Percentiles rank a stretch among this genome's conserved stretches.
Evolutionary conservation across 2,113 vertebrate species (phyloP).

Genomic region (Ageneiosus marmoratus): DNA sequence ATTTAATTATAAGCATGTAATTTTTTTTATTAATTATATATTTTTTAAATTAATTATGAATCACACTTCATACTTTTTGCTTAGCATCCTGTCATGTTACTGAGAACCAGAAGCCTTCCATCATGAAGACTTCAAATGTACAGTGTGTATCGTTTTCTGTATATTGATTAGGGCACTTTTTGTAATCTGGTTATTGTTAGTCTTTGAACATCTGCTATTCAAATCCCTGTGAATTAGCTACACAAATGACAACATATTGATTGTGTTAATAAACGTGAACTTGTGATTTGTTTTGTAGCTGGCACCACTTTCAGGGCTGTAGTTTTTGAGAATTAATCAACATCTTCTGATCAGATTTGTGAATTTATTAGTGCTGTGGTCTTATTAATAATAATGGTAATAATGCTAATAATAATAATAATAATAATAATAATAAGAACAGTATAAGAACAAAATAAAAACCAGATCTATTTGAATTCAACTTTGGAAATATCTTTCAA

Average conservation of each 20-base stretch:
- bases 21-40: no score
- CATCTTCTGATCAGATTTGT: background rate
- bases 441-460: background rate
- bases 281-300: background rate
- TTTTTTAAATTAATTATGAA: background rate
- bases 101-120: background rate
- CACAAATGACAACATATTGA: background rate
- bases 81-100: background rate
- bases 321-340: background rate
- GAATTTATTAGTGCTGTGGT: background rate
- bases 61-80: background rate
- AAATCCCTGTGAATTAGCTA: background rate
- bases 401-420: no score
- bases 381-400: no score
- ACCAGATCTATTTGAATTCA: background rate
- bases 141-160: background rate
- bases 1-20: no score
- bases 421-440: no score
- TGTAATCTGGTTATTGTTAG: background rate
- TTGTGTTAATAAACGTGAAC: background rate
- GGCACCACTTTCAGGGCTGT: background rate
- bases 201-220: background rate
- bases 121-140: background rate
- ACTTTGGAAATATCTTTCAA: background rate
- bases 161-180: background rate